These are phyloP conservation scores for Platycercus adscitus DNA, from an alignment of 2,113 vertebrate genomes.

Conservation along the genomic window DNA sequence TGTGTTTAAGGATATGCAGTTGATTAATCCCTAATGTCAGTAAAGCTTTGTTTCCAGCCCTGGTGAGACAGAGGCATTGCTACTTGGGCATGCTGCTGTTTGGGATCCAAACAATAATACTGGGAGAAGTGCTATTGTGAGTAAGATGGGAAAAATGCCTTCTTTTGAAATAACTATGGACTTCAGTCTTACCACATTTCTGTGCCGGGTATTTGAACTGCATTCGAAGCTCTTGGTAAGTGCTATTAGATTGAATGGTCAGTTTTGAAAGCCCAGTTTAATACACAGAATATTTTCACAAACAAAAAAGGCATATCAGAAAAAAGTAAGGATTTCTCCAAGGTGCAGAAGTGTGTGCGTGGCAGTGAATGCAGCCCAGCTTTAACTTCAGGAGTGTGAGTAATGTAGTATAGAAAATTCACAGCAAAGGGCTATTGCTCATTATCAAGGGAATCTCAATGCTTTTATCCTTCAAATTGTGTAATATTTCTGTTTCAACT, in stretches of 20 bases:
- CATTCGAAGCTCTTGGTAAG: not conserved
- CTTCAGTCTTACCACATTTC: not conserved
- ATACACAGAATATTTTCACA: not conserved
- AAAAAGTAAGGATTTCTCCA: not conserved
- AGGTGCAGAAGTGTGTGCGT: not conserved
- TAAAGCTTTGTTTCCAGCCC: not conserved
- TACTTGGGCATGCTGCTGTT: not conserved
- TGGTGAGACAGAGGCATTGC: not conserved
- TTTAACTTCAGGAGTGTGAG: not conserved
- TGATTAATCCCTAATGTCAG: not conserved
- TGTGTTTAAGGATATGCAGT: not conserved
- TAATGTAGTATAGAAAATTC: not conserved
- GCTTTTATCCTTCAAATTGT: not conserved
- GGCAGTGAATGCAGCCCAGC: not conserved
- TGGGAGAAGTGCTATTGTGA: not conserved
- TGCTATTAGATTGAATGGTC: no score
- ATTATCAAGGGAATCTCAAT: not conserved
- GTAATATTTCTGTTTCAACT: not conserved
- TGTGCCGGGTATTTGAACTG: not conserved
- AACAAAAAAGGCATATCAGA: not conserved
- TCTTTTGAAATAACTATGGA: not conserved
- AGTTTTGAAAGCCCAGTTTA: not conserved
- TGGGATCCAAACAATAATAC: not conserved
- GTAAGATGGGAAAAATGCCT: rapidly evolving
- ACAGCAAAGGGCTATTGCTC: not conserved